Percentiles rank a stretch among this genome's conserved stretches.
Evolutionary conservation across 1,140 invertebrate species (phyloP).

Genomic region (Neodiprion fabricii): DNA sequence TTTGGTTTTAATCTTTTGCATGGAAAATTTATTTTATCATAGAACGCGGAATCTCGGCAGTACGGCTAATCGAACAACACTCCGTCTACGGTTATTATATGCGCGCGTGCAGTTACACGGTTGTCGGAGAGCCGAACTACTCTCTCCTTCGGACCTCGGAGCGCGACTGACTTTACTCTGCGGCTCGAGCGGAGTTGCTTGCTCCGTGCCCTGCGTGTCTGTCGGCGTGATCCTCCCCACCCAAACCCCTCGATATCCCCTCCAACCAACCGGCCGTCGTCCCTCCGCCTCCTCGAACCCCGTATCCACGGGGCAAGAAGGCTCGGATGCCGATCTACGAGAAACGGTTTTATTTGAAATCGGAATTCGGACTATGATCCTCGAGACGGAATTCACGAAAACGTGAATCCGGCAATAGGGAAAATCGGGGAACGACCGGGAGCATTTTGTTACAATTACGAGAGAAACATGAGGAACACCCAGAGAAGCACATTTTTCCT

Average conservation of each 20-base stretch:
- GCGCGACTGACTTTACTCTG: conserved; percentile 39
- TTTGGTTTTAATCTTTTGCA: background rate
- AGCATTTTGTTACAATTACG: background rate
- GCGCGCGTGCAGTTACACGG: conserved; percentile 17
- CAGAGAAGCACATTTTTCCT: too few species aligned
- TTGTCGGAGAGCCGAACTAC: conserved; percentile 21
- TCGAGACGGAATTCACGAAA: background rate
- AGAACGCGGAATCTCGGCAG: too few species aligned
- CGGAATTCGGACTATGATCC: too few species aligned
- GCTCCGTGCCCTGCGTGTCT: conserved; percentile 36
- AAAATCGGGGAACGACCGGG: too few species aligned
- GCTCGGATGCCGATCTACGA: too few species aligned
- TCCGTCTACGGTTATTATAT: background rate
- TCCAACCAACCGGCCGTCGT: conserved; percentile 15
- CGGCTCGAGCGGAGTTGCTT: conserved; percentile 24
- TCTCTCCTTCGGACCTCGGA: conserved; percentile 36
- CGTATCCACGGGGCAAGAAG: too few species aligned
- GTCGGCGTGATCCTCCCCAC: conserved; percentile 30
- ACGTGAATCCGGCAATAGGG: background rate
- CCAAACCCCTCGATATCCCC: conserved; percentile 20
- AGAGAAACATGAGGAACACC: too few species aligned
- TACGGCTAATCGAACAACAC: too few species aligned
- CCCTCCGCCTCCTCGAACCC: conserved; percentile 1
- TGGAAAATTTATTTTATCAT: background rate
- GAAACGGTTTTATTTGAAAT: too few species aligned